A percentile compares a stretch with the other conserved stretches of the same genome.
phyloP scores from a whole-genome alignment of 1,140 invertebrate species.

The Brachionus sp. region DNA sequence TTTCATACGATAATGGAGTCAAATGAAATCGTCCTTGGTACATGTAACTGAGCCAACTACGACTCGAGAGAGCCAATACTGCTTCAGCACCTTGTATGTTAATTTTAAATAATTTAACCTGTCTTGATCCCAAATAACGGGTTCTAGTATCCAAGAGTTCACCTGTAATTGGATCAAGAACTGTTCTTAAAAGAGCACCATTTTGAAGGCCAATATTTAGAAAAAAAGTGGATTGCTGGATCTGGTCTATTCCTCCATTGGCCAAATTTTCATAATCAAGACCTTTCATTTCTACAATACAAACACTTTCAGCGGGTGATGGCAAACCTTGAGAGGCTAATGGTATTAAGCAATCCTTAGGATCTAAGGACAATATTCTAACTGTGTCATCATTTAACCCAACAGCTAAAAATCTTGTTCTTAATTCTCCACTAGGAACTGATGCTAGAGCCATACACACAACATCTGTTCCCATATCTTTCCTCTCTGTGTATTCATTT shows the following conservation, averaged over 20 bases:
- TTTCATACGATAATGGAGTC: slow-evolving; percentile 91
- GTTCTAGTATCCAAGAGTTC: slow-evolving; percentile 94
- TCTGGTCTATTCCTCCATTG: background rate
- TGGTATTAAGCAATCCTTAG: slow-evolving; percentile 82
- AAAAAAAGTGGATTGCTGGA: slow-evolving; percentile 69
- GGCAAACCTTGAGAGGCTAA: slow-evolving; percentile 91
- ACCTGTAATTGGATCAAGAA: slow-evolving; percentile 91
- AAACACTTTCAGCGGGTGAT: slow-evolving; percentile 88
- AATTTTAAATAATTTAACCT: slow-evolving; percentile 93
- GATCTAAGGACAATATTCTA: slow-evolving; percentile 92
- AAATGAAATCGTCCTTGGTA: slow-evolving; percentile 89
- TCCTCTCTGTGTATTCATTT: slow-evolving; percentile 94
- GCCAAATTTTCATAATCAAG: slow-evolving; percentile 56
- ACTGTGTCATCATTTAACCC: slow-evolving; percentile 94
- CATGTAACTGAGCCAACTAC: slow-evolving; percentile 96
- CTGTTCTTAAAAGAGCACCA: slow-evolving; percentile 87
- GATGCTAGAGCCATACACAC: slow-evolving; percentile 96
- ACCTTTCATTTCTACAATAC: slow-evolving; percentile 85
- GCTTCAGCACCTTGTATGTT: slow-evolving; percentile 91
- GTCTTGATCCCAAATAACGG: slow-evolving; percentile 85
- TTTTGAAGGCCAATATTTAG: slow-evolving; percentile 94
- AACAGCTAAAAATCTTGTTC: slow-evolving; percentile 92
- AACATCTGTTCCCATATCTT: slow-evolving; percentile 92
- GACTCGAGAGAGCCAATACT: slow-evolving; percentile 90
- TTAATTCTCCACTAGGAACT: slow-evolving; percentile 87